These are phyloP conservation scores for Diarsia dahlii DNA, from an alignment of 2,888 invertebrate genomes.

Conservation along the genomic window DNA sequence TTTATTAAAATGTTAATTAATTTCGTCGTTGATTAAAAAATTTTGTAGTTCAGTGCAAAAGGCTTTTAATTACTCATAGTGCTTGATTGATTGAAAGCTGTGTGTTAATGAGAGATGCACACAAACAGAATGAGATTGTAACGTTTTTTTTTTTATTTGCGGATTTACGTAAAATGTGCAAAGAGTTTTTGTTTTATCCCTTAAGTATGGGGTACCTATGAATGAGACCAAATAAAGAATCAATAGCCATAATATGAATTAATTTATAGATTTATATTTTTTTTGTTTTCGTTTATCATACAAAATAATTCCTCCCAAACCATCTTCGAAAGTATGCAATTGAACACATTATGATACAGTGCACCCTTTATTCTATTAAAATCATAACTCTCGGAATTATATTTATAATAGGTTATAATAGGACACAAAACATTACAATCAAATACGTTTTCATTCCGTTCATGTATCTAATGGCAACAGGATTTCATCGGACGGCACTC, in stretches of 20 bases:
- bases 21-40: conserved; percentile 34
- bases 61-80: conserved; percentile 1
- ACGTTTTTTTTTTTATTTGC: background rate
- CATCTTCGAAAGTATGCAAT: no score
- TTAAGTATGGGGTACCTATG: no score
- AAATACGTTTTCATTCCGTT: background rate
- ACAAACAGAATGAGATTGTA: background rate
- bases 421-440: background rate
- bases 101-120: background rate
- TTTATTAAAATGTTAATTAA: conserved; percentile 26
- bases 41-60: background rate
- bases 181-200: background rate
- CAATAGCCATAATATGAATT: no score
- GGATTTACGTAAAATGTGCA: no score
- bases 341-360: no score
- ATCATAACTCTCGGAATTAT: background rate
- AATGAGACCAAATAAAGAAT: no score
- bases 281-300: no score
- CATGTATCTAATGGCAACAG: background rate
- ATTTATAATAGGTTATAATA: no score
- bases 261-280: no score
- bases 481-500: background rate
- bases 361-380: no score
- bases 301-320: no score
- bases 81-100: conserved; percentile 24